Conservation (phyloP, 2,113 vertebrate species). For the Gopherus flavomarginatus region DNA sequence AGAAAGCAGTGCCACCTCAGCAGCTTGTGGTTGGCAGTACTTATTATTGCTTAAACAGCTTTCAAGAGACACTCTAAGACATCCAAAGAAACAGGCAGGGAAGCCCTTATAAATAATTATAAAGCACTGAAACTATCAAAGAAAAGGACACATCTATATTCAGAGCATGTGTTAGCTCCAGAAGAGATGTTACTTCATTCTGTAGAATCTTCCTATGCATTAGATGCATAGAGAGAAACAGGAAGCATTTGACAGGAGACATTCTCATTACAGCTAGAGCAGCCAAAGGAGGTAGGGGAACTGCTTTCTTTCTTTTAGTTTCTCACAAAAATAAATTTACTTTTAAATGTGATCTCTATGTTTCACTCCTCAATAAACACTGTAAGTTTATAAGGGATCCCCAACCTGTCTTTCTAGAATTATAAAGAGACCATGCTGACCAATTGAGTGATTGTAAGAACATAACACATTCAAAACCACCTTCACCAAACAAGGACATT, state of each 20-base stretch:
- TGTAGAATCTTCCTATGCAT: background rate
- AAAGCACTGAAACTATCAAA: background rate
- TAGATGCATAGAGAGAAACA: background rate
- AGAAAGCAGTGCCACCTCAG: background rate
- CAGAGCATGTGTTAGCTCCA: background rate
- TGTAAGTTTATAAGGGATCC: background rate
- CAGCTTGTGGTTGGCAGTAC: background rate
- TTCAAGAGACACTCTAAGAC: background rate
- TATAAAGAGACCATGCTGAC: background rate
- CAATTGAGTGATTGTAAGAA: background rate
- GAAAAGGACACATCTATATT: background rate
- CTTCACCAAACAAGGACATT: background rate
- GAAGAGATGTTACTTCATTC: accelerated
- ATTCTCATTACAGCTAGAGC: background rate
- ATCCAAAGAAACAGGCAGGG: accelerated
- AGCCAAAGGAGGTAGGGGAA: background rate
- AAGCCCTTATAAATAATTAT: background rate
- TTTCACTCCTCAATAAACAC: background rate
- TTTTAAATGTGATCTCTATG: background rate
- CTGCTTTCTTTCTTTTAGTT: background rate
- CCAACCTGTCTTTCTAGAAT: background rate
- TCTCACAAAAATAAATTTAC: background rate
- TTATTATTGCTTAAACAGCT: background rate
- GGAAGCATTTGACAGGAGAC: background rate
- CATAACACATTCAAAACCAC: background rate